phyloP scores from a whole-genome alignment of 2,797 vertebrate genomes.

The Otus scops region DNA sequence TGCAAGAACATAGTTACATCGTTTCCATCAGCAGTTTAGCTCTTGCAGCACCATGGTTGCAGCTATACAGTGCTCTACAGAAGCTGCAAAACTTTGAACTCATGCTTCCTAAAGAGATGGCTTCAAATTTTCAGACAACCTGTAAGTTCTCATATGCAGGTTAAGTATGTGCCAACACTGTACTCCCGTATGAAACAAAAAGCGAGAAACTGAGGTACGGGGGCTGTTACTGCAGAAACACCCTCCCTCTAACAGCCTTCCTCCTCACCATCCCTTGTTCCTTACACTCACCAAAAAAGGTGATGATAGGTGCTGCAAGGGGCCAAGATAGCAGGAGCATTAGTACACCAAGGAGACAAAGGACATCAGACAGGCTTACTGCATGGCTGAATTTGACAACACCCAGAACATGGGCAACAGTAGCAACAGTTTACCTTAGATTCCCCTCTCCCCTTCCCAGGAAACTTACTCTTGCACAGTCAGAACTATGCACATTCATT shows the following conservation, averaged over 20 bases:
- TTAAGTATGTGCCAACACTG: neutral
- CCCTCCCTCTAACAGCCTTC: neutral
- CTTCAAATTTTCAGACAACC: neutral
- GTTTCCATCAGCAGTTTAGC: neutral
- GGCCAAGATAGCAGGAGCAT: neutral
- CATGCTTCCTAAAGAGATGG: neutral
- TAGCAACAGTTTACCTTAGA: neutral
- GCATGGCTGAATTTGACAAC: neutral
- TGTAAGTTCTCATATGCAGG: neutral
- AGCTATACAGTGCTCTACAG: neutral
- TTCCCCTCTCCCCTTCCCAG: neutral
- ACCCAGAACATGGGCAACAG: neutral
- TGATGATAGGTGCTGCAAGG: neutral
- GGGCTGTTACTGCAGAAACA: neutral
- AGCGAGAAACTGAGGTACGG: neutral
- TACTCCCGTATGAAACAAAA: neutral
- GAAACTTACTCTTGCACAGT: neutral
- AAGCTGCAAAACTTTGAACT: neutral
- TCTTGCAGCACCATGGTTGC: neutral
- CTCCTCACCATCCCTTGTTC: neutral
- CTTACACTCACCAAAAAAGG: neutral
- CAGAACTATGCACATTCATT: neutral
- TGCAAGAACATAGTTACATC: neutral
- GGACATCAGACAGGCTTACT: neutral
- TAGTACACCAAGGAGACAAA: neutral